Percentiles rank a stretch among this genome's conserved stretches.
phyloP scores from a whole-genome alignment of 2,113 vertebrate genomes.

The Lutjanus erythropterus region DNA sequence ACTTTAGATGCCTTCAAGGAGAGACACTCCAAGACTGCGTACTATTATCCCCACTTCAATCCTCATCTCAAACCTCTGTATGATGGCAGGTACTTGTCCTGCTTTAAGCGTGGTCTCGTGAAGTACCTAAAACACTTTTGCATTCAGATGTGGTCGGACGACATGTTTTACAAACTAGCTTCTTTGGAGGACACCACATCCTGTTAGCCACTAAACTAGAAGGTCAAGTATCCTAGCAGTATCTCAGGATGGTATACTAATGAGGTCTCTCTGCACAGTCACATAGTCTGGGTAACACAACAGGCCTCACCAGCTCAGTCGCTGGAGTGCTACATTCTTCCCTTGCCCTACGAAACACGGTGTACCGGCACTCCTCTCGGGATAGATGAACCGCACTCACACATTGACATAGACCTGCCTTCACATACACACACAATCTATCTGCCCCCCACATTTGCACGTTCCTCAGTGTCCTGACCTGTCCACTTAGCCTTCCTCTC shows the following conservation, averaged over 20 bases:
- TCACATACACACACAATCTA: conserved; percentile 11
- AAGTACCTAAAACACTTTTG: not conserved
- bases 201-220: not conserved
- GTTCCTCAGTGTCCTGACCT: conserved; percentile 20
- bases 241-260: conserved; percentile 2
- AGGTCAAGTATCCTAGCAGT: not conserved
- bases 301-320: not conserved
- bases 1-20: not conserved
- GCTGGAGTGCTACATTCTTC: conserved; percentile 3
- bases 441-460: conserved; percentile 27
- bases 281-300: not conserved
- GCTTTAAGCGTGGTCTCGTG: not conserved
- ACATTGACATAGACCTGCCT: not conserved
- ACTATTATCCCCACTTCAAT: not conserved
- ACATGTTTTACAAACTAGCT: not conserved
- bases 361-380: conserved; percentile 19
- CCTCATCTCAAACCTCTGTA: not conserved
- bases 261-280: not conserved
- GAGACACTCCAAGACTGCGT: not conserved
- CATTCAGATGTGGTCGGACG: not conserved
- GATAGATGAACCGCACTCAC: conserved; percentile 2
- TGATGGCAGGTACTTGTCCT: not conserved
- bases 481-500: conserved; percentile 32
- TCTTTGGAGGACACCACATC: not conserved
- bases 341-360: conserved; percentile 1